phyloP scores from a whole-genome alignment of 1,140 invertebrate species.

The Diabrotica virgifera region DNA sequence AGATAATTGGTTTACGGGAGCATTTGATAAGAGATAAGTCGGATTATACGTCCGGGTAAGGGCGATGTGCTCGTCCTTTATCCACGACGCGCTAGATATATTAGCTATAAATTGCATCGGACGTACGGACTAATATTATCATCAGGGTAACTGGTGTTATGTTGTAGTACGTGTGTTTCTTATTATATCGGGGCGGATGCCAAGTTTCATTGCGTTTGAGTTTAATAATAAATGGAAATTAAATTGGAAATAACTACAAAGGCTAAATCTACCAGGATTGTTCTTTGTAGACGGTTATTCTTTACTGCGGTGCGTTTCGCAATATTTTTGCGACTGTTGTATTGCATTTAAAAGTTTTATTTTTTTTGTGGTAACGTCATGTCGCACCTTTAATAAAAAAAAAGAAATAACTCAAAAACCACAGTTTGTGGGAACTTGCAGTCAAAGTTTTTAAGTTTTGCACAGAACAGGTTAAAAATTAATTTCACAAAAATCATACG shows the following conservation, averaged over 20 bases:
- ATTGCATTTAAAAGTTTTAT: no score
- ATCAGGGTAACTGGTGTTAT: constrained; percentile 24
- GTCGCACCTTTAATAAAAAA: no score
- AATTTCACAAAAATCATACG: no score
- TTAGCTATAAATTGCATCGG: constrained; percentile 31
- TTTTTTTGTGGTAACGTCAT: no score
- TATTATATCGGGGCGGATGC: constrained; percentile 17
- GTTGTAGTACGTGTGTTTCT: constrained; percentile 28
- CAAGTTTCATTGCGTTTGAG: constrained; percentile 4
- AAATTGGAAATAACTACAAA: constrained; percentile 5
- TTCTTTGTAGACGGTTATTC: no score
- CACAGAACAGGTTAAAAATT: no score
- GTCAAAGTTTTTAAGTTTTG: no score
- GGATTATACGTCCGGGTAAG: constrained; percentile 22
- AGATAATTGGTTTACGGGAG: constrained; percentile 27
- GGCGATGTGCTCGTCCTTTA: constrained; percentile 14
- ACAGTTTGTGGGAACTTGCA: no score
- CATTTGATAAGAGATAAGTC: constrained; percentile 29
- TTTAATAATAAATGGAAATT: constrained; percentile 12
- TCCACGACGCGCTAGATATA: constrained; percentile 24
- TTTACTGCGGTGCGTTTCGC: no score
- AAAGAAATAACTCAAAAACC: no score
- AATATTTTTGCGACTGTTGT: no score
- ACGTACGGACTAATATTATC: constrained; percentile 22
- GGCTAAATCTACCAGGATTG: no score